Conservation (phyloP, 2,888 invertebrate genomes). For the Aspidiotus destructor region DNA sequence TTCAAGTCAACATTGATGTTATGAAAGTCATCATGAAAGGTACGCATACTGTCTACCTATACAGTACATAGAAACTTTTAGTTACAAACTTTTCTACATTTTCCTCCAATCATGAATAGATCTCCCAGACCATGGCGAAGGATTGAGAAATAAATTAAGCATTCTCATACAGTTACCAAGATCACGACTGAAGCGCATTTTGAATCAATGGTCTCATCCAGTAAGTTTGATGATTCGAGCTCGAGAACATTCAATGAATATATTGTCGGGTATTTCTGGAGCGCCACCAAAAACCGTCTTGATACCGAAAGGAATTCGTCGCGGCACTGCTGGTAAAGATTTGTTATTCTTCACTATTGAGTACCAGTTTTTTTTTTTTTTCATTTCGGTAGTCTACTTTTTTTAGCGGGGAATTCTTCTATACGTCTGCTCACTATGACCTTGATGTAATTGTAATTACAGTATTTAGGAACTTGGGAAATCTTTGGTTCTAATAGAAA, state of each 20-base stretch:
- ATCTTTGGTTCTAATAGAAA: no score
- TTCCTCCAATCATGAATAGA: conserved; percentile 40
- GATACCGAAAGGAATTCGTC: conserved; percentile 24
- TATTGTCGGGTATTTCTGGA: conserved; percentile 49
- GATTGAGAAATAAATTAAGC: conserved; percentile 60
- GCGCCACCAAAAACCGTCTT: not conserved
- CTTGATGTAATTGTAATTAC: no score
- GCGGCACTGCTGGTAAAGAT: conserved; percentile 15
- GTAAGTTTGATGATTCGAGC: conserved; percentile 67
- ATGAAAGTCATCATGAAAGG: conserved; percentile 73
- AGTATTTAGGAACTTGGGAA: no score
- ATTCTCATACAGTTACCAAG: conserved; percentile 63
- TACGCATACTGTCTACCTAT: conserved; percentile 41
- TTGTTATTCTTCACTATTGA: not conserved
- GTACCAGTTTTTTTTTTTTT: no score
- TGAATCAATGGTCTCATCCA: conserved; percentile 69
- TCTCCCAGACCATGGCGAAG: conserved; percentile 48
- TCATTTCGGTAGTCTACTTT: no score
- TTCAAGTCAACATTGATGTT: conserved; percentile 78
- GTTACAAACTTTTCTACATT: not conserved
- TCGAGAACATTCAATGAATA: conserved; percentile 68
- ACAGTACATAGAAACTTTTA: not conserved
- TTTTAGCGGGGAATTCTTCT: no score
- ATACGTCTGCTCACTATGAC: no score
- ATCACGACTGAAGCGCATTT: conserved; percentile 64